Conservation (phyloP, 2,797 vertebrate species). For the Rhynchonycteris naso region DNA sequence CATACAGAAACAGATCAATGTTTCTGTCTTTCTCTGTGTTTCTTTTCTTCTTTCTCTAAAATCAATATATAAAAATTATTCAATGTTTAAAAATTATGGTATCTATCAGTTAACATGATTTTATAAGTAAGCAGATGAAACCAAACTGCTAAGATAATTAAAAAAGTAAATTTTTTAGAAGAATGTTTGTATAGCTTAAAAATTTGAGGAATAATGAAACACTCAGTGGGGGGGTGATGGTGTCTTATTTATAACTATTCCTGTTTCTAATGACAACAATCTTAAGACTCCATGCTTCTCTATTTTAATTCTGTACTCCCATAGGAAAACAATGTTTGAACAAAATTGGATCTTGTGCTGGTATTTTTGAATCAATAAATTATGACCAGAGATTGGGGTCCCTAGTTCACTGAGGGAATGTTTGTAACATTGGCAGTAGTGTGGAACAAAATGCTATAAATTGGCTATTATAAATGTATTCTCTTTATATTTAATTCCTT, state of each 20-base stretch:
- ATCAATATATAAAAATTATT: too few relatives aligned
- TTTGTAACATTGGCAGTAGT: not conserved
- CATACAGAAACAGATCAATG: too few relatives aligned
- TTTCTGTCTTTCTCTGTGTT: too few relatives aligned
- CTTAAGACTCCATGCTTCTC: not conserved
- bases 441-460: not conserved
- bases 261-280: not conserved
- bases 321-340: not conserved
- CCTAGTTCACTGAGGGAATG: not conserved
- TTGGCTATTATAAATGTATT: not conserved
- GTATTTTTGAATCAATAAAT: not conserved
- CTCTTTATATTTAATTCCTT: not conserved
- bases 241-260: not conserved
- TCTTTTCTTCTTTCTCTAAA: too few relatives aligned
- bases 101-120: not conserved
- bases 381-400: not conserved
- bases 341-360: not conserved
- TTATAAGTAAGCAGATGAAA: not conserved
- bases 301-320: not conserved
- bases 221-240: too few relatives aligned
- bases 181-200: not conserved
- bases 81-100: not conserved
- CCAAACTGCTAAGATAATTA: not conserved
- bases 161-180: not conserved
- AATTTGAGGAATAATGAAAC: not conserved